phyloP scores from a whole-genome alignment of 2,888 invertebrate genomes.

The Teinopalpus imperialis region DNA sequence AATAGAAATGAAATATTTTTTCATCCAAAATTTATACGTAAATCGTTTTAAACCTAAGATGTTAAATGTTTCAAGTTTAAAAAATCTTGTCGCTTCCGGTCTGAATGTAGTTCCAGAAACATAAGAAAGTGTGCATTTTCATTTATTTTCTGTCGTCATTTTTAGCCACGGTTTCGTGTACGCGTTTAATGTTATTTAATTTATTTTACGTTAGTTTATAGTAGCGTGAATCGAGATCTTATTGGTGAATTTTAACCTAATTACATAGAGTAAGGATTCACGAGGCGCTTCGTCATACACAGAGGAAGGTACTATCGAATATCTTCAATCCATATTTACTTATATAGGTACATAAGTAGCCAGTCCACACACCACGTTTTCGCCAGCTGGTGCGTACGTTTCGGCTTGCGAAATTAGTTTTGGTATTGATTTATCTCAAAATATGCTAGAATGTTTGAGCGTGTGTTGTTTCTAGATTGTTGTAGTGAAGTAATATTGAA shows the following conservation, averaged over 20 bases:
- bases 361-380: slow-evolving; percentile 73
- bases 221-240: slow-evolving; percentile 47
- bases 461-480: slow-evolving; percentile 39
- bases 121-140: slow-evolving; percentile 77
- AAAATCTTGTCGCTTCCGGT: slow-evolving; percentile 73
- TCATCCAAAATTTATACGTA: slow-evolving; percentile 41
- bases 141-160: slow-evolving; percentile 80
- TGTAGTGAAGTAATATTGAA: slow-evolving; percentile 46
- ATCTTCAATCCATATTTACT: slow-evolving; percentile 63
- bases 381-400: slow-evolving; percentile 77
- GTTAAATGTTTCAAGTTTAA: slow-evolving; percentile 55
- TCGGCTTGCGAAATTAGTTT: slow-evolving; percentile 61
- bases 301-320: slow-evolving; percentile 75
- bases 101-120: slow-evolving; percentile 76
- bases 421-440: slow-evolving; percentile 39
- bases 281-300: slow-evolving; percentile 69
- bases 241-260: slow-evolving; percentile 47
- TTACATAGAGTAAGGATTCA: slow-evolving; percentile 45
- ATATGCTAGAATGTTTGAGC: slow-evolving; percentile 31
- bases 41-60: slow-evolving; percentile 51
- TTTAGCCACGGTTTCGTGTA: slow-evolving; percentile 67
- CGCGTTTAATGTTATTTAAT: slow-evolving; percentile 60
- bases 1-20: slow-evolving; percentile 65
- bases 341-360: slow-evolving; percentile 52
- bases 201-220: slow-evolving; percentile 65